Evolutionary conservation across 2,888 invertebrate genomes (phyloP).

Genomic region (Thymelicus acteon): DNA sequence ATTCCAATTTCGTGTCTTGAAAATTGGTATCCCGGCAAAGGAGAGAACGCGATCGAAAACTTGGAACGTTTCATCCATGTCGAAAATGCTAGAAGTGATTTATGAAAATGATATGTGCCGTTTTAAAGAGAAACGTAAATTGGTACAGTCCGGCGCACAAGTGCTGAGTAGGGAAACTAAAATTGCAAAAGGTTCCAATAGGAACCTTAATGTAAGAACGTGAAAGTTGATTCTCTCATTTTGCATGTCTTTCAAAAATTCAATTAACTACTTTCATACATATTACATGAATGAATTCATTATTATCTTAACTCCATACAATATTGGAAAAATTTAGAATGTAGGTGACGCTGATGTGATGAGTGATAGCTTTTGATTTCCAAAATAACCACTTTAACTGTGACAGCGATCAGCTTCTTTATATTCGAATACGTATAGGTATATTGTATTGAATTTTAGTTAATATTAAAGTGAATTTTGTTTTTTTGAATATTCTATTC

Average conservation of each 20-base stretch:
- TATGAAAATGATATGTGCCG: slow-evolving; percentile 44
- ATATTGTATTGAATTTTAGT: too few relatives aligned
- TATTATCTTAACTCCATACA: too few relatives aligned
- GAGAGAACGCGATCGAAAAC: slow-evolving; percentile 65
- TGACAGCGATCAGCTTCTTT: too few relatives aligned
- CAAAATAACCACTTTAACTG: too few relatives aligned
- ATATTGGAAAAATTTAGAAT: too few relatives aligned
- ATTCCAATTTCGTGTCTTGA: slow-evolving; percentile 59
- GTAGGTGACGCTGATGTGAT: too few relatives aligned
- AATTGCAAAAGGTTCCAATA: background rate
- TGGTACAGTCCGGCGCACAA: slow-evolving; percentile 47
- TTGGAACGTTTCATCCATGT: slow-evolving; percentile 64
- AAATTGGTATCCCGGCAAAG: slow-evolving; percentile 66
- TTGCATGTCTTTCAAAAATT: background rate
- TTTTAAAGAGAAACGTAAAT: slow-evolving; percentile 46
- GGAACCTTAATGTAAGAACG: background rate
- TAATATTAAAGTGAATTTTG: too few relatives aligned
- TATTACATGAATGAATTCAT: background rate
- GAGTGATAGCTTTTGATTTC: too few relatives aligned
- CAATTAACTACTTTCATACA: background rate
- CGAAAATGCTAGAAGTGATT: slow-evolving; percentile 45
- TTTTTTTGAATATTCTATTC: too few relatives aligned
- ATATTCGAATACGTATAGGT: too few relatives aligned
- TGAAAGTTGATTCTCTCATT: slow-evolving; percentile 18
- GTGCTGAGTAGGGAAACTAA: slow-evolving; percentile 20